Conservation (phyloP, 1,140 invertebrate genomes). For the Caerostris extrusa region DNA sequence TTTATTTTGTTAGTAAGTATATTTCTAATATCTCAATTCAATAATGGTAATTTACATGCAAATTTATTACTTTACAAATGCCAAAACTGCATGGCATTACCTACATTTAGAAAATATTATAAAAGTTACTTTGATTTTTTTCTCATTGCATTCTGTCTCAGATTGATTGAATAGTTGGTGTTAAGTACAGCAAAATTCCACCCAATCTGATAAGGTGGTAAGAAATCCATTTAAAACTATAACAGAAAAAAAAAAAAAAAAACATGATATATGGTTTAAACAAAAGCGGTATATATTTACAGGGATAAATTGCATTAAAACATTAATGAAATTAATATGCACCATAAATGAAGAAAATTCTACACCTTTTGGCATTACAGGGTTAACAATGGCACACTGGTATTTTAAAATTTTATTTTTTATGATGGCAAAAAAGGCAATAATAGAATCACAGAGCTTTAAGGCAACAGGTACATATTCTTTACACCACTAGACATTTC, state of each 20-base stretch:
- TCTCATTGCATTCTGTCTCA: conserved; percentile 40
- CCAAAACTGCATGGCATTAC: conserved; percentile 12
- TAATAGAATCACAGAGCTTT: conserved; percentile 43
- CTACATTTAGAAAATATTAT: conserved; percentile 45
- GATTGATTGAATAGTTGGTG: background rate
- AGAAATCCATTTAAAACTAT: background rate
- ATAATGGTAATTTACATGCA: conserved; percentile 28
- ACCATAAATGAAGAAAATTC: conserved; percentile 44
- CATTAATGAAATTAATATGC: conserved; percentile 24
- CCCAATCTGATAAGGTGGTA: background rate
- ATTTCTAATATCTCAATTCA: conserved; percentile 10
- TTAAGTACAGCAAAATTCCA: conserved; percentile 18
- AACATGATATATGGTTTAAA: background rate
- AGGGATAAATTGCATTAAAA: background rate
- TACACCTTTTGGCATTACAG: conserved; percentile 52
- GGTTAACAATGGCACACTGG: conserved; percentile 1
- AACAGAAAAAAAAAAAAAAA: background rate
- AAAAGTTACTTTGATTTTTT: conserved; percentile 58
- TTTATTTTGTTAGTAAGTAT: conserved; percentile 17
- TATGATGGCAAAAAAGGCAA: conserved; percentile 33
- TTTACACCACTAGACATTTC: background rate
- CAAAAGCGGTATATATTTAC: background rate
- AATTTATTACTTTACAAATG: conserved; percentile 55
- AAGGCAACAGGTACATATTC: conserved; percentile 29
- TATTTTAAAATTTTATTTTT: background rate